Percentiles rank a stretch among this genome's conserved stretches.
Evolutionary conservation across 2,113 vertebrate genomes (phyloP).

Genomic region (Nibea coibor): DNA sequence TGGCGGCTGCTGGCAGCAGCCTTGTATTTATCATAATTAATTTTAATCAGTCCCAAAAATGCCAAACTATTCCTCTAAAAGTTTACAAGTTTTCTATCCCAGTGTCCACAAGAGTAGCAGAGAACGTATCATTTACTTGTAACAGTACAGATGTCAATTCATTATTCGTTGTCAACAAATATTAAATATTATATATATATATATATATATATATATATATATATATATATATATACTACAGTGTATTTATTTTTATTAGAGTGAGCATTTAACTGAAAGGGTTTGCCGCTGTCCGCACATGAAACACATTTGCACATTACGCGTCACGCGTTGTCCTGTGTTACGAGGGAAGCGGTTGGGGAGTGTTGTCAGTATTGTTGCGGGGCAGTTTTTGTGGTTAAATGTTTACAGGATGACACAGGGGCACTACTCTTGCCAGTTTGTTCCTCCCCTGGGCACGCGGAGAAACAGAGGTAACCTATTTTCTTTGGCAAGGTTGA

Average conservation of each 20-base stretch:
- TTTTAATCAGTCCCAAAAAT: neutral
- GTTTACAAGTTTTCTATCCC: too few relatives aligned
- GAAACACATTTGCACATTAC: neutral
- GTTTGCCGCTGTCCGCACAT: slow-evolving; percentile 1
- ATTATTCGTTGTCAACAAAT: too few relatives aligned
- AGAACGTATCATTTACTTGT: too few relatives aligned
- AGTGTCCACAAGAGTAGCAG: too few relatives aligned
- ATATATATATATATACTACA: neutral
- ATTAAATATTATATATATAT: neutral
- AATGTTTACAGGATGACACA: slow-evolving; percentile 69
- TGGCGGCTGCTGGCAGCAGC: neutral
- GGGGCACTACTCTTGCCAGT: slow-evolving; percentile 61
- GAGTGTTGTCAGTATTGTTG: slow-evolving; percentile 36
- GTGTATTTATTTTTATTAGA: neutral
- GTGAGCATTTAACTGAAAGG: neutral
- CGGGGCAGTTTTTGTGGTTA: slow-evolving; percentile 50
- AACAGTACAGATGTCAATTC: too few relatives aligned
- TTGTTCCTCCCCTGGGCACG: slow-evolving; percentile 59
- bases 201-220: neutral
- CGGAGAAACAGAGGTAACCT: slow-evolving; percentile 74
- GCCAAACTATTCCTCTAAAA: too few relatives aligned
- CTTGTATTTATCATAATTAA: neutral
- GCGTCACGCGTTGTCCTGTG: slow-evolving; percentile 4
- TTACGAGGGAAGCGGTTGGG: neutral
- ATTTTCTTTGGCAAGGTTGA: slow-evolving; percentile 80